Percentiles rank a stretch among this genome's conserved stretches.
phyloP scores from a whole-genome alignment of 2,888 invertebrate genomes.

The Drosophila hamatofila region DNA sequence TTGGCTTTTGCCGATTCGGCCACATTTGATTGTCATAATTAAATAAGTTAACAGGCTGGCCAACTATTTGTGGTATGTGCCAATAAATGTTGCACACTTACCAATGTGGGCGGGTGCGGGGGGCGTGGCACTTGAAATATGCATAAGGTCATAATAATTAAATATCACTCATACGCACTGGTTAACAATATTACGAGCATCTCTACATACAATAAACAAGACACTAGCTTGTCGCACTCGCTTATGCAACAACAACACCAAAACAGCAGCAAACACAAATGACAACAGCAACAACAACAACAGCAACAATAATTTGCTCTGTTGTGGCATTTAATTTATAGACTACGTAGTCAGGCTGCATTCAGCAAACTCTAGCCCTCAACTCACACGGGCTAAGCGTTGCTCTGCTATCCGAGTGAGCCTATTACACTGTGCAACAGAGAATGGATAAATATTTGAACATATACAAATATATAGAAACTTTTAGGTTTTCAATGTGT shows the following conservation, averaged over 20 bases:
- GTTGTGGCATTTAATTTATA: conserved; percentile 63
- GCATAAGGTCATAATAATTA: conserved; percentile 66
- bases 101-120: conserved; percentile 14
- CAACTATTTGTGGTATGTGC: conserved; percentile 28
- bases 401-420: background rate
- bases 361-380: conserved; percentile 14
- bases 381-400: background rate
- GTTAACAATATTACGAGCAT: conserved; percentile 57
- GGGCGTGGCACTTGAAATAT: conserved; percentile 44
- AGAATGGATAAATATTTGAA: background rate
- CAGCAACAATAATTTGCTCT: conserved; percentile 53
- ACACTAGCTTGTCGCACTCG: conserved; percentile 55
- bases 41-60: conserved; percentile 58
- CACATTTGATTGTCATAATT: conserved; percentile 61
- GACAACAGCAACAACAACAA: conserved; percentile 39
- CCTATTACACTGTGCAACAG: conserved; percentile 32
- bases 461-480: too few species aligned
- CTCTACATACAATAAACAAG: conserved; percentile 60
- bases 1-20: conserved; percentile 28
- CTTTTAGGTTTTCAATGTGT: too few species aligned
- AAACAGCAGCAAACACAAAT: conserved; percentile 55
- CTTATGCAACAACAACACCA: conserved; percentile 63
- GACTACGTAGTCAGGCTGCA: conserved; percentile 48
- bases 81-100: conserved; percentile 51
- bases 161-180: conserved; percentile 71